Conservation (phyloP, 1,140 invertebrate genomes). For the Lepidurus packardi region DNA sequence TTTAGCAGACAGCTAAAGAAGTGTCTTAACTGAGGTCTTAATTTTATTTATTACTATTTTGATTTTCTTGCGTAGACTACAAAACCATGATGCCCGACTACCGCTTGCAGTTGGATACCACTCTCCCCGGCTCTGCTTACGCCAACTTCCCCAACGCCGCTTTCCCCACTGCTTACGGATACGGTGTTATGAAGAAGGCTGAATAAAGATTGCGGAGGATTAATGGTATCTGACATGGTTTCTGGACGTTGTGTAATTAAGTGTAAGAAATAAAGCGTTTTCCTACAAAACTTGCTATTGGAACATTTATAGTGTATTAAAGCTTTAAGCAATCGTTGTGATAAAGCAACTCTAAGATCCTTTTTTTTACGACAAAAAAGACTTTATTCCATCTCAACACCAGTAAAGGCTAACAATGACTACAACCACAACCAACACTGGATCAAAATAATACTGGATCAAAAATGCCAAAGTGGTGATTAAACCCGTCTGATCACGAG, state of each 20-base stretch:
- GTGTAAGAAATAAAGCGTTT: conserved; percentile 3
- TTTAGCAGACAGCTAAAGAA: not conserved
- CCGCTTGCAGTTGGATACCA: conserved; percentile 27
- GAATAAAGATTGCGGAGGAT: conserved; percentile 14
- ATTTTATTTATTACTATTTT: not conserved
- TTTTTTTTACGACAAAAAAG: too few species aligned
- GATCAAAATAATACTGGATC: too few species aligned
- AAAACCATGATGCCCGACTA: not conserved
- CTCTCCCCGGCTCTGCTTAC: conserved; percentile 24
- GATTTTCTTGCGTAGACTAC: not conserved
- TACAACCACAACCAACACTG: too few species aligned
- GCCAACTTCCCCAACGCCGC: conserved; percentile 21
- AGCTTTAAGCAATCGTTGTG: not conserved
- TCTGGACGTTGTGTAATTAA: conserved; percentile 12
- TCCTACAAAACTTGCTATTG: not conserved
- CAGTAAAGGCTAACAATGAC: too few species aligned
- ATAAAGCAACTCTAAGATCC: too few species aligned
- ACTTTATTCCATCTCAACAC: too few species aligned
- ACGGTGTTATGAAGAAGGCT: conserved; percentile 25
- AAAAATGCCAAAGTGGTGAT: too few species aligned
- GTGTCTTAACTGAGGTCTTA: not conserved
- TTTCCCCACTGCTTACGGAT: conserved; percentile 24
- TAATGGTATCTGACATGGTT: conserved; percentile 9
- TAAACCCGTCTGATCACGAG: too few species aligned
- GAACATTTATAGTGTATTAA: not conserved